Evolutionary conservation across 1,140 invertebrate species (phyloP), one percentile per base, ranked within the genome.

Genomic region (Tyrophagus putrescentiae): DNA sequence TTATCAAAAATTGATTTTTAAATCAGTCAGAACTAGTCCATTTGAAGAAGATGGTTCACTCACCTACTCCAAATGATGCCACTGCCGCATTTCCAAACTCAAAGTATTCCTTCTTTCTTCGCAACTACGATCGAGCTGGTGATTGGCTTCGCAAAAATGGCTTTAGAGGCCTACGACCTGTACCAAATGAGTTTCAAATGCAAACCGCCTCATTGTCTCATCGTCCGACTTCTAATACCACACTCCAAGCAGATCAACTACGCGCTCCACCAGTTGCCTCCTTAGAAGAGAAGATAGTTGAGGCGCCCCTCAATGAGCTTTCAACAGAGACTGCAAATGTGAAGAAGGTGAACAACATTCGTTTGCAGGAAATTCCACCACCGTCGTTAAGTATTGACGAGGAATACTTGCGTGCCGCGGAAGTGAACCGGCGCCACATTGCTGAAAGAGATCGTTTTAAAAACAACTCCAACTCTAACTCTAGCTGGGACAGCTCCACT

Each of bases 1-100:
- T 48, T 48, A 21, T 48, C 21, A 48, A 48, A 13, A 48, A 48
- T 48, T 48, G 45, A 48, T 39, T 39, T 13, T 21, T 21, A 39
- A 39, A 13, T 39, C 21, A 13, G 36, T 39, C 21, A 21, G 36
- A 13, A 39, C 36, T 39, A 39, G 36, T 39, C 21, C 21, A 39
- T 39, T 39, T 39, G 36, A 39, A 39, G 36, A 48, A 13, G 31
- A 9, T 48, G 23, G 45, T 48, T 21, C 21, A 48, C 31, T 18
- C 45, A 18, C 18, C 45, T 25, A 7, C 31, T 48, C 45, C 6
- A 21, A 21, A 21, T 48, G 21, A 25, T 13, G 36, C 36, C 36
- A 39, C 21, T 13, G 21, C 21, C 36, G 36, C 45, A 7, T 48
- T 48, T 48, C 21, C 45, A 13, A 18, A 21, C 7, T 48, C 45